A percentile compares a stretch with the other conserved stretches of the same genome.
Conservation (phyloP, 2,113 vertebrate genomes). For the Sminthopsis crassicaudata region DNA sequence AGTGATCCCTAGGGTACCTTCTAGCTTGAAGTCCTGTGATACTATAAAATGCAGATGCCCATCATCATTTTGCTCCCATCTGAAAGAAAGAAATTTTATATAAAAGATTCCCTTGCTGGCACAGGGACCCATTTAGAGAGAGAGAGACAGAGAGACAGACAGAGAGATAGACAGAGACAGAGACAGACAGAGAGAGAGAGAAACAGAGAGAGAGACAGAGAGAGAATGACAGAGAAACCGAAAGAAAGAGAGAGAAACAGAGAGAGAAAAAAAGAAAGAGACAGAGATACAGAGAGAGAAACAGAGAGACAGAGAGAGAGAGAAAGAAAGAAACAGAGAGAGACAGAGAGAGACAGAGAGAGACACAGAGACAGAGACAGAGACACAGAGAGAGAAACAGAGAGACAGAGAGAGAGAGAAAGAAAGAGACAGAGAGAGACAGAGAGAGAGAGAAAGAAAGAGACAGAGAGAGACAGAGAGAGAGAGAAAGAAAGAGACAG, state of each 20-base stretch:
- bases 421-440: neutral
- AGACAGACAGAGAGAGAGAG: neutral
- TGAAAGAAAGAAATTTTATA: neutral
- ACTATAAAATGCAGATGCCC: neutral
- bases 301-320: too few relatives aligned
- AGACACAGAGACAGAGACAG: too few relatives aligned
- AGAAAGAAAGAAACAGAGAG: too few relatives aligned
- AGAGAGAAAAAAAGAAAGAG: too few relatives aligned
- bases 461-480: too few relatives aligned
- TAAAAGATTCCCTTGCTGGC: neutral
- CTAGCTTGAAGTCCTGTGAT: neutral
- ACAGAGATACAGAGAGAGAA: too few relatives aligned
- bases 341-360: neutral
- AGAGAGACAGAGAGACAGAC: neutral
- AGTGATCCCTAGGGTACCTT: neutral
- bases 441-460: neutral
- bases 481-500: too few relatives aligned
- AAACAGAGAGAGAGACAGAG: neutral
- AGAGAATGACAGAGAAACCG: too few relatives aligned
- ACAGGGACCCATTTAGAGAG: neutral
- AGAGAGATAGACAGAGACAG: neutral
- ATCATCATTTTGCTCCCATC: neutral
- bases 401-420: neutral
- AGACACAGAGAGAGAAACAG: neutral
- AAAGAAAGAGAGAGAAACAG: too few relatives aligned